phyloP scores from a whole-genome alignment of 2,113 vertebrate species.

The Hippocampus zosterae region DNA sequence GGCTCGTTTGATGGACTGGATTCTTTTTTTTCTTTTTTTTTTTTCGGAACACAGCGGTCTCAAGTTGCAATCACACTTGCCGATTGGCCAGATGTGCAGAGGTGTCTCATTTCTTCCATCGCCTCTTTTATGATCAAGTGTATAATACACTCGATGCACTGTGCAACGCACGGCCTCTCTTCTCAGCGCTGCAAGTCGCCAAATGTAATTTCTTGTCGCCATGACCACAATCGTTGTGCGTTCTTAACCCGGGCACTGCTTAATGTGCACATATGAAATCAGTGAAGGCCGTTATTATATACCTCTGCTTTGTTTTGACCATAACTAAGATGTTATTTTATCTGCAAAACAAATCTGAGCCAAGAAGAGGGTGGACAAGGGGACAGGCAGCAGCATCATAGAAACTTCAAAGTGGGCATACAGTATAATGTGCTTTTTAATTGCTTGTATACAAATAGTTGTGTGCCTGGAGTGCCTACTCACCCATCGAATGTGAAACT shows the following conservation, averaged over 20 bases:
- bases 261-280: not conserved
- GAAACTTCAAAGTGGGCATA: too few species aligned
- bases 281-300: not conserved
- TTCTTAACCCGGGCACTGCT: not conserved
- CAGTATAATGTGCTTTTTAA: too few species aligned
- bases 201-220: not conserved
- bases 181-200: not conserved
- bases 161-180: not conserved
- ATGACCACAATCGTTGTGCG: not conserved
- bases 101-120: not conserved
- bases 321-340: too few species aligned
- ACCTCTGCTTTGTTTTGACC: not conserved
- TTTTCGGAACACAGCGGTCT: not conserved
- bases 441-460: too few species aligned
- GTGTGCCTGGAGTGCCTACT: too few species aligned
- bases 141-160: not conserved
- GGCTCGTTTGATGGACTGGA: not conserved
- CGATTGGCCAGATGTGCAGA: not conserved
- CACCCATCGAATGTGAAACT: too few species aligned
- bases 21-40: not conserved
- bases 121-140: not conserved
- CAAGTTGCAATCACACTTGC: not conserved
- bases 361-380: too few species aligned
- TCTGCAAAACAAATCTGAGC: too few species aligned
- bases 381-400: too few species aligned